Evolutionary conservation across 2,797 vertebrate genomes (phyloP).

Genomic region (Catharus ustulatus): DNA sequence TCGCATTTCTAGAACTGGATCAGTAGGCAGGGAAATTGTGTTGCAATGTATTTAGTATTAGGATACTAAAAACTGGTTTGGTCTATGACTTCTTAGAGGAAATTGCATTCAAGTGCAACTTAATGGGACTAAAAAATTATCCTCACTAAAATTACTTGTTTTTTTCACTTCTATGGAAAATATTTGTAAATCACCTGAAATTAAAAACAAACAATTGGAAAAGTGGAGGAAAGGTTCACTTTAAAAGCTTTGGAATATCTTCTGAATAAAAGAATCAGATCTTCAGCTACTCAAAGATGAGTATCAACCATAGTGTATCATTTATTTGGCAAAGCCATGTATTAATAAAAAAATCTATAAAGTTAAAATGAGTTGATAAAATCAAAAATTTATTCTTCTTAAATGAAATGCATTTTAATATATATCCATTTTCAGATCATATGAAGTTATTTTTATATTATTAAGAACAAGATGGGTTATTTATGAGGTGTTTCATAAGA

Average conservation of each 20-base stretch:
- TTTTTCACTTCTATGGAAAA: background rate
- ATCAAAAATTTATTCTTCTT: background rate
- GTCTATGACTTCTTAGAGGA: background rate
- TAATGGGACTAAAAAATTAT: background rate
- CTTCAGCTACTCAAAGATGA: background rate
- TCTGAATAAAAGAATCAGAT: background rate
- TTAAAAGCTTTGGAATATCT: background rate
- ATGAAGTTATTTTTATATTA: background rate
- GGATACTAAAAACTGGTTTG: background rate
- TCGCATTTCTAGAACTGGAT: background rate
- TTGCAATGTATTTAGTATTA: background rate
- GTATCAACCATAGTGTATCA: background rate
- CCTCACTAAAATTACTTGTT: background rate
- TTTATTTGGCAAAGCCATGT: background rate
- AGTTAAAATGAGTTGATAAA: background rate
- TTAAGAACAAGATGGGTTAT: background rate
- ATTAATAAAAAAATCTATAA: background rate
- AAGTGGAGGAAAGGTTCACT: background rate
- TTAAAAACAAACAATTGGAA: background rate
- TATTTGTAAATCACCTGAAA: background rate
- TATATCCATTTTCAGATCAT: background rate
- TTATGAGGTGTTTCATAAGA: background rate
- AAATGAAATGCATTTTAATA: background rate
- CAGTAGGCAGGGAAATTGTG: background rate
- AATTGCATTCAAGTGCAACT: background rate